Percentiles rank a stretch among this genome's conserved stretches.
These are phyloP conservation scores for Coccyzus lansbergi DNA, from an alignment of 2,797 vertebrate genomes.

Conservation along the genomic window DNA sequence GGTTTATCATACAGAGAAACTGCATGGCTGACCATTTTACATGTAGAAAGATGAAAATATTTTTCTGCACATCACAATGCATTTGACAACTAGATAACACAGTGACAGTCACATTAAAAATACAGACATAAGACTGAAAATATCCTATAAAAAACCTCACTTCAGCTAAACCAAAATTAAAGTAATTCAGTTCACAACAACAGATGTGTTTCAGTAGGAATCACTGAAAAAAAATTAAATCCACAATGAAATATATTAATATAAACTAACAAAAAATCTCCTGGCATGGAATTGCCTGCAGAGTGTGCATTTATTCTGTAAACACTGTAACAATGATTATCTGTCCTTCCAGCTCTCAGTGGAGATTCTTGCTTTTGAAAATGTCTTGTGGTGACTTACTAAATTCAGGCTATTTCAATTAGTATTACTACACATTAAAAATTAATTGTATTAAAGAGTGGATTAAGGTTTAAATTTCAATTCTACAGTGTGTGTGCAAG, in stretches of 20 bases:
- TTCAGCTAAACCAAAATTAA: constrained; percentile 8
- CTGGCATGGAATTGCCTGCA: constrained; percentile 51
- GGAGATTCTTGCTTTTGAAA: constrained; percentile 89
- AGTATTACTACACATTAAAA: constrained; percentile 98
- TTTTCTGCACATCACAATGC: constrained; percentile 3
- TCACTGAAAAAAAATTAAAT: constrained; percentile 29
- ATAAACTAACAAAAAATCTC: constrained; percentile 53
- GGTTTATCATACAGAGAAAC: constrained; percentile 26
- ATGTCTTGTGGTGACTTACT: constrained; percentile 87
- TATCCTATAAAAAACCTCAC: constrained; percentile 4
- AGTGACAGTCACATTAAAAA: background rate
- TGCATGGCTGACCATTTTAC: constrained; percentile 25
- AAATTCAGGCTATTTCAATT: constrained; percentile 93
- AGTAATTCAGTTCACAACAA: background rate
- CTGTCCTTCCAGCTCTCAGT: constrained; percentile 88
- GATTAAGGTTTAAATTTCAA: constrained; percentile 94
- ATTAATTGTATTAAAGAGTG: constrained; percentile 92
- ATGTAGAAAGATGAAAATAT: background rate
- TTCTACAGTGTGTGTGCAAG: constrained; percentile 77
- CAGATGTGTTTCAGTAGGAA: constrained; percentile 3
- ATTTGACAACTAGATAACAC: constrained; percentile 27
- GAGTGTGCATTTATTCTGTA: constrained; percentile 82
- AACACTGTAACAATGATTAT: constrained; percentile 86
- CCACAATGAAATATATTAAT: constrained; percentile 51
- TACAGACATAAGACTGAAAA: background rate